These are phyloP conservation scores for Leptatherina wallacei DNA, from an alignment of 2,797 vertebrate species.

Conservation along the genomic window DNA sequence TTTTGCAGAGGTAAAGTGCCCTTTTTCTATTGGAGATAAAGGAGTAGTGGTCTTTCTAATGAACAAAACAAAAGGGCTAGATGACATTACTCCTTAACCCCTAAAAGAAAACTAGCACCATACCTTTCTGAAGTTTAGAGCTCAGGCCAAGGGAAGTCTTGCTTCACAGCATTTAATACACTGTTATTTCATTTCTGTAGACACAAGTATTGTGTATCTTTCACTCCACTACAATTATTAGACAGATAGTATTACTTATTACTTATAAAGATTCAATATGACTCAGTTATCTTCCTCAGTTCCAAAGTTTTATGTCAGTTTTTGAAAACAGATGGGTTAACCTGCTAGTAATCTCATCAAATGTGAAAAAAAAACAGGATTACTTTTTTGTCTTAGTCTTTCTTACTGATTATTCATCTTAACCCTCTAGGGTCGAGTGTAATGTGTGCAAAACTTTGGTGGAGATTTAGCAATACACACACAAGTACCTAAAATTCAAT, in stretches of 20 bases:
- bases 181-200: background rate
- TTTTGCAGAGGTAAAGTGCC: background rate
- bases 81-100: background rate
- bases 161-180: background rate
- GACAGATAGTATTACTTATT: background rate
- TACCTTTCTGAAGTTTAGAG: background rate
- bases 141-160: background rate
- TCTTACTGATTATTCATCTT: background rate
- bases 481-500: background rate
- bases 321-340: background rate
- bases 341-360: background rate
- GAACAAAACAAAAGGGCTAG: background rate
- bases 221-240: background rate
- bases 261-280: background rate
- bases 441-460: background rate
- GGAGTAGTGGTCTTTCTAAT: background rate
- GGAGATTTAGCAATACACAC: background rate
- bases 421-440: background rate
- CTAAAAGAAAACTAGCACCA: background rate
- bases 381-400: background rate
- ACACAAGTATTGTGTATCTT: background rate
- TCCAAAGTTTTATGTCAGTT: background rate
- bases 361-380: background rate
- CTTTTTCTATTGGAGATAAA: background rate
- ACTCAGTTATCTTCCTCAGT: no score